Evolutionary conservation across 2,888 invertebrate genomes (phyloP).

Genomic region (Heliconius ethilla): DNA sequence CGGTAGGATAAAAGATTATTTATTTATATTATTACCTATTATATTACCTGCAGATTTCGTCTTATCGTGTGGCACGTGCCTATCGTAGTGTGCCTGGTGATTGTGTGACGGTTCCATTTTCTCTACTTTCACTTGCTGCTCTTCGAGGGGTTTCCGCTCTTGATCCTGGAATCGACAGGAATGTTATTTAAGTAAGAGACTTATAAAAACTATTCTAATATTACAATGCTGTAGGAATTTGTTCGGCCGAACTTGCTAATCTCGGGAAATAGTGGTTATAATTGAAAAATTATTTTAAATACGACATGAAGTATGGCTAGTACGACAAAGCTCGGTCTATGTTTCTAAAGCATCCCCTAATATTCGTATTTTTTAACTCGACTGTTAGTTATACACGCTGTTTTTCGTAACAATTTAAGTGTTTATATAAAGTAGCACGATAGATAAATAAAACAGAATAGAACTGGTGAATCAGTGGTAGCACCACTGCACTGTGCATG

Average conservation of each 20-base stretch:
- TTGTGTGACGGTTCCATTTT: constrained; percentile 61
- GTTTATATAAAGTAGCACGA: too few relatives aligned
- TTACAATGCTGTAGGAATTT: not conserved
- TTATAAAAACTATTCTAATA: not conserved
- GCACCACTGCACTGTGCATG: not conserved
- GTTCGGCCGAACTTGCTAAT: too few relatives aligned
- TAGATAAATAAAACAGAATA: not conserved
- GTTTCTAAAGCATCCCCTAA: too few relatives aligned
- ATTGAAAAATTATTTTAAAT: too few relatives aligned
- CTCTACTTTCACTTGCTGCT: constrained; percentile 55
- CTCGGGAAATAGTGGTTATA: too few relatives aligned
- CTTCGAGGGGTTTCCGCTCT: constrained; percentile 70
- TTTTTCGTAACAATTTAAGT: not conserved
- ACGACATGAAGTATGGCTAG: too few relatives aligned
- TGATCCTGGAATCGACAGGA: constrained; percentile 63
- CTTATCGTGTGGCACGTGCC: constrained; percentile 61
- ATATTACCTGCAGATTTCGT: constrained; percentile 58
- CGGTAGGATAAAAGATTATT: not conserved
- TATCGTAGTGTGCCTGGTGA: constrained; percentile 60
- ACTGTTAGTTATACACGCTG: too few relatives aligned
- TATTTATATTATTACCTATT: constrained; percentile 51
- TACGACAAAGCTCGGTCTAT: too few relatives aligned
- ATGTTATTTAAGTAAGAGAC: not conserved
- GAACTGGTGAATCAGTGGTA: too few relatives aligned
- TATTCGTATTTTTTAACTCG: too few relatives aligned